Percentiles rank a stretch among this genome's conserved stretches.
These are phyloP conservation scores for Galaxea fascicularis DNA, from an alignment of 92 coral and sea anemone genomes.

Conservation along the genomic window DNA sequence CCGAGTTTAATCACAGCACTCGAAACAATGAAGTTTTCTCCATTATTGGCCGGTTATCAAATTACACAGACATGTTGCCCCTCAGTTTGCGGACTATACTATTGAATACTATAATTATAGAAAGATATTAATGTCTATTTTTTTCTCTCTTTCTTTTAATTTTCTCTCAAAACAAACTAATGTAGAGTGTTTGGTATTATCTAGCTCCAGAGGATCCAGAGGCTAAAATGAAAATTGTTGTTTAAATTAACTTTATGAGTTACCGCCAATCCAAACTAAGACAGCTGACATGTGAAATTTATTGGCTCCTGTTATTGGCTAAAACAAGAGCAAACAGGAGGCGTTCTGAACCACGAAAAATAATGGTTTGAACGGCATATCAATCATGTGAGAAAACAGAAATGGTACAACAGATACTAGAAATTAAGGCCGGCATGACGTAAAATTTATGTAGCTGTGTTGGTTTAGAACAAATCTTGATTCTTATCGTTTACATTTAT, in stretches of 20 bases:
- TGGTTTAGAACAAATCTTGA: neutral
- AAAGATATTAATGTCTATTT: too few relatives aligned
- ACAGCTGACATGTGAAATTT: neutral
- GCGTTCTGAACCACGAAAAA: neutral
- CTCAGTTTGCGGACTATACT: too few relatives aligned
- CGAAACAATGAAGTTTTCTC: too few relatives aligned
- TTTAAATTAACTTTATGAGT: neutral
- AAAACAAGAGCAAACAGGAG: neutral
- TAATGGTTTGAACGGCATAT: neutral
- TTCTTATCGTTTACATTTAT: too few relatives aligned
- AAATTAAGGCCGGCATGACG: neutral
- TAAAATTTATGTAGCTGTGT: conserved; percentile 16
- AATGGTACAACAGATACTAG: neutral
- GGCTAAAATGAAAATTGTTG: neutral
- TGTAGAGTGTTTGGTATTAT: neutral
- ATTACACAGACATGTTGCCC: too few relatives aligned
- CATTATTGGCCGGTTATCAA: too few relatives aligned
- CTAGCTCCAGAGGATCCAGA: neutral
- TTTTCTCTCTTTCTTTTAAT: neutral
- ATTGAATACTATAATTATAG: neutral
- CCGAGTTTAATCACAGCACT: too few relatives aligned
- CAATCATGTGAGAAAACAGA: neutral
- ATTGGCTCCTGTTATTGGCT: too few relatives aligned
- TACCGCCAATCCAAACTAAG: neutral
- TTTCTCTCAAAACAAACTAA: neutral